phyloP scores from a whole-genome alignment of 2,797 vertebrate species.

The Potorous gilbertii region DNA sequence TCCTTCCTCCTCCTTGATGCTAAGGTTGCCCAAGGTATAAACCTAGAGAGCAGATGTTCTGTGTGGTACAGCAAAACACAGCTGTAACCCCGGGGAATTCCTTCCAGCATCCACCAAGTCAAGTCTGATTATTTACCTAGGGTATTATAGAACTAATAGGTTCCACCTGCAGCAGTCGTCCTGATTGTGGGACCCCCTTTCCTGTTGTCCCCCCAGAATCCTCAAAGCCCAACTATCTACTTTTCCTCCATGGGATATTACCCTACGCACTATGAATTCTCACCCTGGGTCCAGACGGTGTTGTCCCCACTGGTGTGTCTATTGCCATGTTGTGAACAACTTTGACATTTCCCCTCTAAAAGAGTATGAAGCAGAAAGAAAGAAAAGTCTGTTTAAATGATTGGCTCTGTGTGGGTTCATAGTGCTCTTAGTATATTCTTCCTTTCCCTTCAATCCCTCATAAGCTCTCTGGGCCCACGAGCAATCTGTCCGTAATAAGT shows the following conservation, averaged over 20 bases:
- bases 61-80: conserved; percentile 51
- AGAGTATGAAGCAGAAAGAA: conserved; percentile 17
- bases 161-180: conserved; percentile 70
- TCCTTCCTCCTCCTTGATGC: conserved; percentile 31
- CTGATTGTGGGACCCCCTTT: neutral
- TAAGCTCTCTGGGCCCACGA: conserved; percentile 66
- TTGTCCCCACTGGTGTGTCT: conserved; percentile 32
- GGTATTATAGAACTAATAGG: conserved; percentile 73
- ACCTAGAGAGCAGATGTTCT: neutral
- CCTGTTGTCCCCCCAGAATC: conserved; percentile 39
- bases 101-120: conserved; percentile 31
- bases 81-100: conserved; percentile 19
- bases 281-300: conserved; percentile 25
- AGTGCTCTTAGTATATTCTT: conserved; percentile 54
- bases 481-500: conserved; percentile 82
- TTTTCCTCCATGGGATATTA: conserved; percentile 40
- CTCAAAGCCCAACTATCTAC: conserved; percentile 15
- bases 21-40: neutral
- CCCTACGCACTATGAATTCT: neutral
- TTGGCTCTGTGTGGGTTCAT: conserved; percentile 60
- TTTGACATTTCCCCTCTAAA: conserved; percentile 22
- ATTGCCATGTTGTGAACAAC: conserved; percentile 16
- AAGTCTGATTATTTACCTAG: conserved; percentile 61
- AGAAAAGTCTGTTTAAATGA: conserved; percentile 3
- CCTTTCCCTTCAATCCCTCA: conserved; percentile 11